phyloP scores from a whole-genome alignment of 1,140 invertebrate genomes.

The Zaprionus tsacasi region DNA sequence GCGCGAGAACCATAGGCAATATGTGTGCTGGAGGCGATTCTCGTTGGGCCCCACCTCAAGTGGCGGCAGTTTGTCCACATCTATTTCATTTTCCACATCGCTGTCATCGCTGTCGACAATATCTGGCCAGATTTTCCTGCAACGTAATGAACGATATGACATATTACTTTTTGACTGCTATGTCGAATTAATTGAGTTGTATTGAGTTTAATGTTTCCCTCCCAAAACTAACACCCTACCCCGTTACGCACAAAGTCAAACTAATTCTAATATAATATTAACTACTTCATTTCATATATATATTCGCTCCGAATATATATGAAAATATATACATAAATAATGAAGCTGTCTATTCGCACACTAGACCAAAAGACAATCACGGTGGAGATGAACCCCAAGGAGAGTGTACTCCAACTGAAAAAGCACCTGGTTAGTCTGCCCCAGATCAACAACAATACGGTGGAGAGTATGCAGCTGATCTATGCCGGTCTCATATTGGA shows the following conservation, averaged over 20 bases:
- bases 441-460: constrained; percentile 42
- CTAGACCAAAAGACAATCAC: constrained; percentile 62
- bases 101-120: constrained; percentile 82
- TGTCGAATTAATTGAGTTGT: constrained; percentile 28
- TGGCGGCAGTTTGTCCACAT: constrained; percentile 84
- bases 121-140: constrained; percentile 79
- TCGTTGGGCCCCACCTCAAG: constrained; percentile 88
- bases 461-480: constrained; percentile 64
- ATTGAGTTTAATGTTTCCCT: background rate
- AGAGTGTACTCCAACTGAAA: constrained; percentile 64
- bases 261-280: background rate
- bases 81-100: constrained; percentile 82
- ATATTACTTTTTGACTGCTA: constrained; percentile 48
- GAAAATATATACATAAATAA: constrained; percentile 18
- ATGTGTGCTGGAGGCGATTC: constrained; percentile 92
- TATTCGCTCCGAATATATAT: background rate
- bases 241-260: background rate
- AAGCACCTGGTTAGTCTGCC: constrained; percentile 43
- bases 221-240: background rate
- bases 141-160: constrained; percentile 41
- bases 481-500: constrained; percentile 74
- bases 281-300: background rate
- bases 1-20: constrained; percentile 90
- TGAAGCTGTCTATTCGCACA: constrained; percentile 74
- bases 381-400: constrained; percentile 56